Evolutionary conservation across 2,797 vertebrate genomes (phyloP).

Genomic region (Hypotaenidia okinawae): DNA sequence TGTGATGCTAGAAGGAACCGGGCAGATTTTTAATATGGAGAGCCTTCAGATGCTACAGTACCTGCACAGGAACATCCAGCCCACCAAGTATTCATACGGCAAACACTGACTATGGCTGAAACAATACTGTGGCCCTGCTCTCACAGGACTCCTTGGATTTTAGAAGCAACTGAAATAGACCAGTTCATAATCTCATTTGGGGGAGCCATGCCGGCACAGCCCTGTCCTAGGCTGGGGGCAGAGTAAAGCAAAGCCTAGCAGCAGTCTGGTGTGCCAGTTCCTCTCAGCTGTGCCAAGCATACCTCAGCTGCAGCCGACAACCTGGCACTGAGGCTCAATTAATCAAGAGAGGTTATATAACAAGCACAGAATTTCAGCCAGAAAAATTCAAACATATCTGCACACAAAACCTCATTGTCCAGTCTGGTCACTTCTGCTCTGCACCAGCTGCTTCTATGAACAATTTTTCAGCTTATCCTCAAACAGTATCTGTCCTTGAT

Average conservation of each 20-base stretch:
- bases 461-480: conserved; percentile 38
- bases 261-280: neutral
- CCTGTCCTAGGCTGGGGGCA: neutral
- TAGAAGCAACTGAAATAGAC: neutral
- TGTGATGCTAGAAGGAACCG: neutral
- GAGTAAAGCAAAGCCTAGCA: neutral
- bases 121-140: neutral
- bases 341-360: conserved; percentile 42
- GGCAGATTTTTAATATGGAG: neutral
- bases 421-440: conserved; percentile 12
- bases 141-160: neutral
- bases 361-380: conserved; percentile 14
- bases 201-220: neutral
- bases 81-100: neutral
- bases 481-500: conserved; percentile 42
- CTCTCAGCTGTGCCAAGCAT: neutral
- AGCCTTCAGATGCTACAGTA: neutral
- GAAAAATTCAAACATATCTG: neutral
- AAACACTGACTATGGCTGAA: neutral
- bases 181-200: neutral
- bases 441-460: conserved; percentile 35
- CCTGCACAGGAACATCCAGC: neutral
- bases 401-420: conserved; percentile 40
- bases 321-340: conserved; percentile 23
- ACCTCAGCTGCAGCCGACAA: conserved; percentile 1